Base-by-base conservation (phyloP, 2,797 vertebrate species). In the Typhlichthys eigenmanni region DNA sequence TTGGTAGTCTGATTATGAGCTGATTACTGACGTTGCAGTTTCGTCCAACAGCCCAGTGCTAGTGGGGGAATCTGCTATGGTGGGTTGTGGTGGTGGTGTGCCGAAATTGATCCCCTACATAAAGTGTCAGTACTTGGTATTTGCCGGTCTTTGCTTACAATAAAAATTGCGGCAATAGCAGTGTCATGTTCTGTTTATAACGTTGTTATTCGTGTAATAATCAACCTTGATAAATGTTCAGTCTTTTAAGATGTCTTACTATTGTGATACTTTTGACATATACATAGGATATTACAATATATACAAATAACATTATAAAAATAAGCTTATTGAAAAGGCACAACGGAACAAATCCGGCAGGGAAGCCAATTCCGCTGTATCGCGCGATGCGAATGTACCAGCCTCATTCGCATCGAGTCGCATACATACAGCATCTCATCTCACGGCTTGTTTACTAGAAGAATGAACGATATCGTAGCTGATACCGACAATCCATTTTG, bases 331-430 rank as follows among this genome's bases (percentile, higher is more conserved):
- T 19, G 19, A 19, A 19, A 19, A 19, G 19, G 19, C 74, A 72
- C 55, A 65, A 75, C 68, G 65, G 64, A 71, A 62, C 63, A 74
- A 76, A 76, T 69, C 52, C 64, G 68, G 78, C 68, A 68, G 82
- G 70, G 81, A 71, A 76, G 55, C 4, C 34, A 34, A 34, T 34
- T 34, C 59, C 38, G 47, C 67, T 47, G 57, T 64, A 55, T 71
- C 62, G 51, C 69, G 68, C 19, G 19, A 19, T 19, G 19, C 2
- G 19, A 19, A 19, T 19, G 19, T 19, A 19, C 76, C 62, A 55
- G 54, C 79, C 74, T 10, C 38, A 58, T 70, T 34, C 1, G 13
- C 19, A 5, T 16, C 57, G 13, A 19, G 53, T 65, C 58, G 17
- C 61, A 74, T 19, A 32, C 47, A n/a, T 19, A 19, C 19, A 19